Conservation (phyloP, 2,113 vertebrate species). For the Chloropsis hardwickii region DNA sequence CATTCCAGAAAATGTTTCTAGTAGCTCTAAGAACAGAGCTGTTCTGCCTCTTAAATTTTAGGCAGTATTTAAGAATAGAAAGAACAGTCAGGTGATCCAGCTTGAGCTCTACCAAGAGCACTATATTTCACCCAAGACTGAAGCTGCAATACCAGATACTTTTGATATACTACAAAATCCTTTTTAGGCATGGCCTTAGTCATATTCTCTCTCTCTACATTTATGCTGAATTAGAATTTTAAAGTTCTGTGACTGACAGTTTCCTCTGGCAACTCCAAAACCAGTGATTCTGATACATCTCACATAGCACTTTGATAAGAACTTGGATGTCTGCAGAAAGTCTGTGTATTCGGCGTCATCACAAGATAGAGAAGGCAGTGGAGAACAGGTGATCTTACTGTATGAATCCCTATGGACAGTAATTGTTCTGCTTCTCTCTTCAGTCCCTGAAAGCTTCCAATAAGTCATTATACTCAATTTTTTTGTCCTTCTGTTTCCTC, state of each 20-base stretch:
- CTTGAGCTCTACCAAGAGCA: neutral
- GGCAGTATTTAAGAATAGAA: neutral
- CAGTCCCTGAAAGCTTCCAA: neutral
- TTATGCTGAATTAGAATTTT: neutral
- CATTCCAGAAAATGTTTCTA: neutral
- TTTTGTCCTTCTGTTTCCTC: neutral
- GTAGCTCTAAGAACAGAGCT: neutral
- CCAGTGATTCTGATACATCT: neutral
- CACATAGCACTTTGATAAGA: neutral
- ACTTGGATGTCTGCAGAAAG: neutral
- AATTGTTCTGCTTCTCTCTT: neutral
- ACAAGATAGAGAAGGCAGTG: neutral
- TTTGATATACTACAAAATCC: neutral
- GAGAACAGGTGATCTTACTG: neutral
- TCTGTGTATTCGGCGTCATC: neutral
- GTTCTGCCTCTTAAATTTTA: neutral
- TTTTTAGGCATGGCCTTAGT: neutral
- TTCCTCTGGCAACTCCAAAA: neutral
- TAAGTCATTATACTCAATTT: neutral
- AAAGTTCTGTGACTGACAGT: neutral
- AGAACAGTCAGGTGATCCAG: neutral
- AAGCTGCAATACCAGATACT: neutral
- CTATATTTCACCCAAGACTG: neutral
- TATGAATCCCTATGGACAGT: neutral
- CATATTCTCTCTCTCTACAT: neutral